A percentile compares a stretch with the other conserved stretches of the same genome.
These are phyloP conservation scores for Camponotus fellah DNA, from an alignment of 2,888 invertebrate genomes.

Conservation along the genomic window DNA sequence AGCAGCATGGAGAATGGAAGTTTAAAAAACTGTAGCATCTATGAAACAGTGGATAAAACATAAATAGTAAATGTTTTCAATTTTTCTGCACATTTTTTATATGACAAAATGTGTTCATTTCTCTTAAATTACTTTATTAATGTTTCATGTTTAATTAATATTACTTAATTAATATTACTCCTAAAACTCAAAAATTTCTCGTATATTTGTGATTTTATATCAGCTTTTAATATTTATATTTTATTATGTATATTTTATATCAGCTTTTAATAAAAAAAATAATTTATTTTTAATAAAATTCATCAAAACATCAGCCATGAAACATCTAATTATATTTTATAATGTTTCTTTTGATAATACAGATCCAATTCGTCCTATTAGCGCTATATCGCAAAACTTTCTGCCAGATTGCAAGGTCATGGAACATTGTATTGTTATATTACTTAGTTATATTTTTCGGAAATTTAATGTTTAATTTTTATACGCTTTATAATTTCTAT, in stretches of 20 bases:
- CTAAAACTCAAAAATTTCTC: not conserved
- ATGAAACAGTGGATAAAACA: slow-evolving; percentile 88
- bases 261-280: too few species aligned
- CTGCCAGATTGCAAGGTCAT: slow-evolving; percentile 2
- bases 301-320: not conserved
- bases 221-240: too few species aligned
- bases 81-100: not conserved
- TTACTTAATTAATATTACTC: not conserved
- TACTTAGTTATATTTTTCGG: not conserved
- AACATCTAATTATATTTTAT: not conserved
- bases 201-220: not conserved
- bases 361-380: slow-evolving; percentile 56
- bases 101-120: not conserved
- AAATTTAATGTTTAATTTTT: slow-evolving; percentile 88
- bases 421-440: accelerated
- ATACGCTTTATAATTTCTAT: slow-evolving; percentile 91
- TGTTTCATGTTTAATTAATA: not conserved
- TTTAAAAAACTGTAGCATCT: not conserved
- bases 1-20: slow-evolving; percentile 87
- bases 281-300: not conserved
- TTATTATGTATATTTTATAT: too few species aligned
- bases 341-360: not conserved
- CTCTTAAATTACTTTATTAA: not conserved
- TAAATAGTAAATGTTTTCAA: slow-evolving; percentile 88
- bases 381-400: not conserved